Percentiles rank a stretch among this genome's conserved stretches.
These are phyloP conservation scores for Spea bombifrons DNA, from an alignment of 2,113 vertebrate genomes.

Conservation along the genomic window DNA sequence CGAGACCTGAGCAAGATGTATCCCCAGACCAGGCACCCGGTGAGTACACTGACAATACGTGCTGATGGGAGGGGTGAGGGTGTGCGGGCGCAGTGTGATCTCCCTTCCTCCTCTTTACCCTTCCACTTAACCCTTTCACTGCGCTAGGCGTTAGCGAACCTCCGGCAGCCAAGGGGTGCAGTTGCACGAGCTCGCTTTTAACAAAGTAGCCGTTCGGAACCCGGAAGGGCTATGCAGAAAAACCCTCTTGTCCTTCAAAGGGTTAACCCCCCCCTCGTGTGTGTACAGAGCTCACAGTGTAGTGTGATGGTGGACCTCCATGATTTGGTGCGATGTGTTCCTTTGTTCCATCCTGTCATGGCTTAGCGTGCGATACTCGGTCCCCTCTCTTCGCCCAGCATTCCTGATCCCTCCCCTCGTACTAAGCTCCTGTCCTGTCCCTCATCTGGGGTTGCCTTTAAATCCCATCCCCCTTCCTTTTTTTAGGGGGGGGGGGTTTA, in stretches of 20 bases:
- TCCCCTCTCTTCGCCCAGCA: constrained; percentile 1
- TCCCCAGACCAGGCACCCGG: constrained; percentile 77
- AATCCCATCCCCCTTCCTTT: background rate
- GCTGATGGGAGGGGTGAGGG: background rate
- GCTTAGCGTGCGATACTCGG: background rate
- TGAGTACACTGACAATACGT: constrained; percentile 58
- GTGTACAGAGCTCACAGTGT: background rate
- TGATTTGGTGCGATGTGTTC: background rate
- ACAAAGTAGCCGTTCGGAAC: background rate
- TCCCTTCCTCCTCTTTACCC: constrained; percentile 26
- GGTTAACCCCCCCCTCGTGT: background rate
- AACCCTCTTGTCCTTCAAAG: background rate
- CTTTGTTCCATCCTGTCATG: constrained; percentile 35
- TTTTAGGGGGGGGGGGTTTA: background rate
- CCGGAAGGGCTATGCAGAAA: no score
- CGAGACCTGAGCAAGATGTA: constrained; percentile 82
- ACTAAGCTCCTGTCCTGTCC: background rate
- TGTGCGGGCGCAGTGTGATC: constrained; percentile 49
- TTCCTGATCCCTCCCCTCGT: constrained; percentile 23
- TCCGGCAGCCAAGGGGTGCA: background rate
- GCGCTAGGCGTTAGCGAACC: background rate
- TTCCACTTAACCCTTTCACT: background rate
- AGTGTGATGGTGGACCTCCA: background rate
- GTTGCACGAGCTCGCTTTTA: background rate
- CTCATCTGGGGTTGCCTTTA: background rate